A percentile compares a stretch with the other conserved stretches of the same genome.
phyloP scores from a whole-genome alignment of 2,888 invertebrate genomes.

The Thymelicus acteon region DNA sequence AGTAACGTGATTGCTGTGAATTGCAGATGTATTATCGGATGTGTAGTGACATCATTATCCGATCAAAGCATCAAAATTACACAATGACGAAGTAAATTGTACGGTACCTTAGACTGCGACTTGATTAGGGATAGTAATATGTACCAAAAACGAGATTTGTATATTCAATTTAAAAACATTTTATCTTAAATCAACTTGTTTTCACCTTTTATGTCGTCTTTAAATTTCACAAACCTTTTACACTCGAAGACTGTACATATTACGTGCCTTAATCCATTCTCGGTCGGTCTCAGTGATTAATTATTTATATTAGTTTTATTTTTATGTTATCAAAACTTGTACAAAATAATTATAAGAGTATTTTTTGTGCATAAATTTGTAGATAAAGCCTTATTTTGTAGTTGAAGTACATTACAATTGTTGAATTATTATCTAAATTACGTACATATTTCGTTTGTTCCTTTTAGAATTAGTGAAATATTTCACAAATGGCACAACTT shows the following conservation, averaged over 20 bases:
- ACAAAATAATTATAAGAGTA: constrained; percentile 76
- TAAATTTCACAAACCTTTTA: constrained; percentile 23
- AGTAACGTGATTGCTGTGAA: constrained; percentile 71
- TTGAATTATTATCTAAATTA: constrained; percentile 29
- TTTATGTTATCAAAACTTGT: constrained; percentile 67
- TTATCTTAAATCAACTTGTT: constrained; percentile 19
- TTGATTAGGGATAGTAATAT: constrained; percentile 55
- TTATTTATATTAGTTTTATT: constrained; percentile 62
- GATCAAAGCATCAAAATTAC: constrained; percentile 38
- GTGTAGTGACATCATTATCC: constrained; percentile 38
- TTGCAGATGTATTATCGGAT: constrained; percentile 54
- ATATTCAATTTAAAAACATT: constrained; percentile 25
- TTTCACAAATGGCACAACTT: constrained; percentile 76
- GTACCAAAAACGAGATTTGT: constrained; percentile 39
- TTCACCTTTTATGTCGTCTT: constrained; percentile 17
- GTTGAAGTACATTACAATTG: constrained; percentile 34
- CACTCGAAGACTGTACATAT: constrained; percentile 32
- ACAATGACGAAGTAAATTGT: constrained; percentile 36
- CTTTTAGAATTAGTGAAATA: constrained; percentile 34
- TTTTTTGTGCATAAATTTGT: constrained; percentile 63
- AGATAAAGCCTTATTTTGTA: constrained; percentile 59
- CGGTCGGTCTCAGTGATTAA: constrained; percentile 46
- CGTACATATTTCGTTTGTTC: constrained; percentile 32
- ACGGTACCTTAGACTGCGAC: constrained; percentile 48
- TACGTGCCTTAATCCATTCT: constrained; percentile 45